phyloP scores from a whole-genome alignment of 2,888 invertebrate genomes.

The Ferrisia virgata region DNA sequence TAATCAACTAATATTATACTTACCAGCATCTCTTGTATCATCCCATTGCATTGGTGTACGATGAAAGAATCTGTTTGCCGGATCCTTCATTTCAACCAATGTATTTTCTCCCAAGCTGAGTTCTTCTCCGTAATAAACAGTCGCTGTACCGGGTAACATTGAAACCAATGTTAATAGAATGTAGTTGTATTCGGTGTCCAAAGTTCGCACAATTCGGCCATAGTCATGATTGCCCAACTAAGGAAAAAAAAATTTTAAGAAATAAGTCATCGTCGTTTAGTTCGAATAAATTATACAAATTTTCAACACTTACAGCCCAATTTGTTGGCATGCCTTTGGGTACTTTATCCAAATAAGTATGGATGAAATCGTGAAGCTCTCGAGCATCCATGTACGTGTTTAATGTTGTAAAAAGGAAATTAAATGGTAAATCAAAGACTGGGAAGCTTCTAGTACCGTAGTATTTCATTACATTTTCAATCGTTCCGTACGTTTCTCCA shows the following conservation, averaged over 20 bases:
- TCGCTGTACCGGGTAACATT: background rate
- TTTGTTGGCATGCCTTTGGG: constrained; percentile 31
- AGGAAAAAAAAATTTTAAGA: background rate
- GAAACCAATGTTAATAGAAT: background rate
- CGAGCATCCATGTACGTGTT: background rate
- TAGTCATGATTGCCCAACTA: background rate
- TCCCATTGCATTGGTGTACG: background rate
- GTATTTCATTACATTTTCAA: background rate
- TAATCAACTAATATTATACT: no score
- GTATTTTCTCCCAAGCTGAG: background rate
- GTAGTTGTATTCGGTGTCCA: background rate
- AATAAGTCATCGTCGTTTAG: background rate
- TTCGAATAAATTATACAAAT: background rate
- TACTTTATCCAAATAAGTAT: constrained; percentile 8
- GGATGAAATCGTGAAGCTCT: background rate
- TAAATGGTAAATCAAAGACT: constrained; percentile 42
- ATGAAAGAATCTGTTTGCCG: background rate
- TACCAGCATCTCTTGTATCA: background rate
- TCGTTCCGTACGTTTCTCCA: constrained; percentile 21
- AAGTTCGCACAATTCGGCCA: background rate
- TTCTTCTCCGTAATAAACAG: background rate
- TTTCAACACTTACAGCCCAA: constrained; percentile 44
- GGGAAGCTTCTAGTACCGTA: background rate
- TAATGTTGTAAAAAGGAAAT: background rate
- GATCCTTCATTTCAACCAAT: background rate